phyloP scores from a whole-genome alignment of 30 jellyfish, hydroid and myxozoan species.

The Catostylus mosaicus region DNA sequence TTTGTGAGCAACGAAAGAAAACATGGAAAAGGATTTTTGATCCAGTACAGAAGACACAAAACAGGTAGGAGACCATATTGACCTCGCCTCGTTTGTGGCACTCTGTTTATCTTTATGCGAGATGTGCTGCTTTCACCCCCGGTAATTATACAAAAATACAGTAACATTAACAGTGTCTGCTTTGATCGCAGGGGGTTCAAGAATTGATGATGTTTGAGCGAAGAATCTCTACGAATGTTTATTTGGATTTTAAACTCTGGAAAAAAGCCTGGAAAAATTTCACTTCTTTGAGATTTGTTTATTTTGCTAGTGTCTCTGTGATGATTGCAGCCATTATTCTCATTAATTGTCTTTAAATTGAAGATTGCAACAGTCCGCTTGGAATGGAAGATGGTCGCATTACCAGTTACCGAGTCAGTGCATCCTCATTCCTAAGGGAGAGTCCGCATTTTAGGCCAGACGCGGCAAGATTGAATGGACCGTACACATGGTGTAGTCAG shows the following conservation, averaged over 20 bases:
- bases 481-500: conserved; percentile 93
- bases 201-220: too few relatives aligned
- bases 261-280: too few relatives aligned
- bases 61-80: conserved; percentile 57
- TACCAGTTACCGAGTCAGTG: conserved; percentile 34
- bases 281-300: too few relatives aligned
- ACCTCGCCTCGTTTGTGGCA: conserved; percentile 6
- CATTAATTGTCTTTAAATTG: not conserved
- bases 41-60: conserved; percentile 60
- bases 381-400: conserved; percentile 95
- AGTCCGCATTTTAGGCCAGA: conserved; percentile 66
- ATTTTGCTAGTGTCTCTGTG: too few relatives aligned
- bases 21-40: conserved; percentile 80
- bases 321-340: too few relatives aligned
- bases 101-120: not conserved
- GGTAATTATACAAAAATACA: too few relatives aligned
- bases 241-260: too few relatives aligned
- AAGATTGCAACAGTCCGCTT: conserved; percentile 75
- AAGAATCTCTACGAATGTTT: not conserved
- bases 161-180: too few relatives aligned
- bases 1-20: conserved; percentile 64
- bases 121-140: not conserved
- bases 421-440: conserved; percentile 84
- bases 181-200: too few relatives aligned
- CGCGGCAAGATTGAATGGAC: conserved; percentile 72